Conservation (phyloP, 2,888 invertebrate genomes). For the Tigriopus californicus region DNA sequence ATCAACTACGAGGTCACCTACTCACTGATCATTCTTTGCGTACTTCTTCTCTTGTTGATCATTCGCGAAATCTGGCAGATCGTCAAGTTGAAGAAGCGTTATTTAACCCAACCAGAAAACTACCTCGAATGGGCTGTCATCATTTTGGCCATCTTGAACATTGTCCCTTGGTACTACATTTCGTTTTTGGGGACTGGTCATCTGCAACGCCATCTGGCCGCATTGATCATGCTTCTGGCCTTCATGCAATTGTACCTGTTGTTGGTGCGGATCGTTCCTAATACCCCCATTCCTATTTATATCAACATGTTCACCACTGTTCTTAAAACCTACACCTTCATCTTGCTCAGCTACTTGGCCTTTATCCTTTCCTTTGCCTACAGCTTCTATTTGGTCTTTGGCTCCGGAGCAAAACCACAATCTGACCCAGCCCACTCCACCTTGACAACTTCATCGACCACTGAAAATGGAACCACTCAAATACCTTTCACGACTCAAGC, state of each 20-base stretch:
- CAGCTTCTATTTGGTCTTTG: neutral
- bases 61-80: constrained; percentile 2
- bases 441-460: neutral
- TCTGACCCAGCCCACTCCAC: neutral
- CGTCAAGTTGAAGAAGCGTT: neutral
- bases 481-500: too few species aligned
- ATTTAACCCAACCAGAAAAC: neutral
- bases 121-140: constrained; percentile 2
- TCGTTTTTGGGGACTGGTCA: neutral
- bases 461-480: too few species aligned
- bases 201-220: constrained; percentile 1
- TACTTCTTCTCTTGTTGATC: neutral
- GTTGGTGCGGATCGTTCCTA: constrained; percentile 10
- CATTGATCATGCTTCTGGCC: neutral
- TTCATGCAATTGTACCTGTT: constrained; percentile 11
- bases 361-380: constrained; percentile 5
- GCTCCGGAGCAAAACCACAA: neutral
- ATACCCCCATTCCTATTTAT: constrained; percentile 13
- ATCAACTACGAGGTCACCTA: neutral
- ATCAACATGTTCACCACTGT: constrained; percentile 15
- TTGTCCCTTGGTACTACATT: neutral
- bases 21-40: neutral
- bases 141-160: neutral
- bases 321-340: neutral
- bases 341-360: constrained; percentile 5